A percentile compares a stretch with the other conserved stretches of the same genome.
Conservation (phyloP, 2,113 vertebrate genomes). For the Gopherus evgoodei region DNA sequence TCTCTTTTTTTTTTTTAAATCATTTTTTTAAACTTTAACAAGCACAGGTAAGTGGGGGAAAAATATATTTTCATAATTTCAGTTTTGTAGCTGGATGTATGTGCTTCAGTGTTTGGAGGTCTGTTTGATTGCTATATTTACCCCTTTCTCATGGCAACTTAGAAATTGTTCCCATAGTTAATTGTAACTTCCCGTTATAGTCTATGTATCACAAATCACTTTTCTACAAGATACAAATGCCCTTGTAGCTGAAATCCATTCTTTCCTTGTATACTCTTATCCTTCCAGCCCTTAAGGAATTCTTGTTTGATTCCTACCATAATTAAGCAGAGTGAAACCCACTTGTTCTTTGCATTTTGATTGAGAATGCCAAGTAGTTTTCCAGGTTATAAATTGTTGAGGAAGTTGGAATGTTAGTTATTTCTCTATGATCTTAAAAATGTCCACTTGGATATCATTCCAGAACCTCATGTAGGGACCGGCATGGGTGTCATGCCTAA, state of each 20-base stretch:
- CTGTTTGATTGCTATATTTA: neutral
- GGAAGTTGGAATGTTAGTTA: neutral
- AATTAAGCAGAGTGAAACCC: neutral
- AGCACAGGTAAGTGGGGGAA: neutral
- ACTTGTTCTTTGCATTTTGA: rapidly evolving
- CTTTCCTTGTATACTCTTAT: neutral
- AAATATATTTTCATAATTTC: neutral
- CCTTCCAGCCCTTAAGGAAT: neutral
- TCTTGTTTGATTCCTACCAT: neutral
- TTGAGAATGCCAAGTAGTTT: neutral
- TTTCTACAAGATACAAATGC: neutral
- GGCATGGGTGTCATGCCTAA: neutral
- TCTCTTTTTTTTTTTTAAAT: neutral
- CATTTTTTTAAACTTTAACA: neutral
- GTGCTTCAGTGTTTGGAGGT: neutral
- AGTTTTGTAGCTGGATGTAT: neutral
- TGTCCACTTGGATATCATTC: neutral
- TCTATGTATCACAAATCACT: neutral
- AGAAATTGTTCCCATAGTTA: neutral
- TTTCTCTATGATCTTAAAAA: neutral
- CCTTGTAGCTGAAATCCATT: neutral
- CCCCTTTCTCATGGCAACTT: neutral
- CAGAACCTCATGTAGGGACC: neutral
- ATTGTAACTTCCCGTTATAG: neutral
- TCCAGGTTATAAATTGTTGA: neutral